Evolutionary conservation across 1,140 invertebrate species (phyloP).

Genomic region (Diachasma alloeum): DNA sequence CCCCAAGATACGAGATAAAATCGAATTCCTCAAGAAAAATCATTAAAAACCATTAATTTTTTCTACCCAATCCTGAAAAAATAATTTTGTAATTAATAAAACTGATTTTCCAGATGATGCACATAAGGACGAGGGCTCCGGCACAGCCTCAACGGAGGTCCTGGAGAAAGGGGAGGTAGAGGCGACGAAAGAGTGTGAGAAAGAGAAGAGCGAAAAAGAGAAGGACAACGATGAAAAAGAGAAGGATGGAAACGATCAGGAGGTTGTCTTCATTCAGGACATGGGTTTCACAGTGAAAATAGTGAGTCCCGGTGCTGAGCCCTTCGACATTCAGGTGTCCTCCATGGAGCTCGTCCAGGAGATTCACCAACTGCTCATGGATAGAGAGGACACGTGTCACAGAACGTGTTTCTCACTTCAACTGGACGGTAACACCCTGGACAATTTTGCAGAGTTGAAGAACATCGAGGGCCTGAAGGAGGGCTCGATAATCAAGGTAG

Average conservation of each 20-base stretch:
- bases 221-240: constrained; percentile 54
- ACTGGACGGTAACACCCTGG: constrained; percentile 90
- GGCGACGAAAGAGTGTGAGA: constrained; percentile 64
- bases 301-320: constrained; percentile 85
- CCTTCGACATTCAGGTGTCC: constrained; percentile 94
- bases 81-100: too few species aligned
- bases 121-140: constrained; percentile 44
- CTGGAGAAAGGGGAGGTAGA: constrained; percentile 68
- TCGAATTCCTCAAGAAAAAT: too few species aligned
- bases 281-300: constrained; percentile 94
- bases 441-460: constrained; percentile 98
- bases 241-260: constrained; percentile 68
- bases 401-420: constrained; percentile 97
- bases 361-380: constrained; percentile 97
- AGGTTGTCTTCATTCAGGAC: constrained; percentile 93
- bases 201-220: constrained; percentile 52
- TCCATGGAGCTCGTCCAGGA: constrained; percentile 98
- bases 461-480: constrained; percentile 95
- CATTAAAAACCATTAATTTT: too few species aligned
- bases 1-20: too few species aligned
- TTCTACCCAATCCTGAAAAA: too few species aligned
- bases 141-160: constrained; percentile 49
- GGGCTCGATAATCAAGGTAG: constrained; percentile 90
- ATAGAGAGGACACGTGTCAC: constrained; percentile 97
- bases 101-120: constrained; percentile 45